A percentile compares a stretch with the other conserved stretches of the same genome.
These are phyloP conservation scores for Syngnathus acus DNA, from an alignment of 2,797 vertebrate genomes.

Conservation along the genomic window DNA sequence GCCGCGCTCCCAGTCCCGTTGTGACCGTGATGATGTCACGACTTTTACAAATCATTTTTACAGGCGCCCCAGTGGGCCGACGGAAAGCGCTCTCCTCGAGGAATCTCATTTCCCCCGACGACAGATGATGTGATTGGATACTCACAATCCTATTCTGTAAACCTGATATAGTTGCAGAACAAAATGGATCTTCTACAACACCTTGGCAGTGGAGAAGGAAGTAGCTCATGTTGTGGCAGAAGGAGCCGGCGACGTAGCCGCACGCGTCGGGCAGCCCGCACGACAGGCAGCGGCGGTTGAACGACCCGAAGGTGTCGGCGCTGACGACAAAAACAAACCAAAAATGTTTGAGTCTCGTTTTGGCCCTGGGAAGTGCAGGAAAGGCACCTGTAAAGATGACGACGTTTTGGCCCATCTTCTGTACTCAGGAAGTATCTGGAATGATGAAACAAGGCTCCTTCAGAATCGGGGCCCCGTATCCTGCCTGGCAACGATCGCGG, in stretches of 20 bases:
- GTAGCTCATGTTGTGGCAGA: conserved; percentile 80
- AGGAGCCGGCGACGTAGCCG: conserved; percentile 82
- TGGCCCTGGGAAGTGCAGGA: too few species aligned
- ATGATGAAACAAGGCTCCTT: too few species aligned
- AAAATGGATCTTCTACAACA: conserved; percentile 27
- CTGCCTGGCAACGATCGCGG: not conserved
- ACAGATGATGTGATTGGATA: not conserved
- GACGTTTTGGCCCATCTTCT: conserved; percentile 82
- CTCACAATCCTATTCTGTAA: not conserved
- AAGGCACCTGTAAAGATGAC: conserved; percentile 88
- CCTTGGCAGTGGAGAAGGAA: conserved; percentile 90
- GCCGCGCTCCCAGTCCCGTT: not conserved
- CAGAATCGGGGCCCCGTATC: not conserved
- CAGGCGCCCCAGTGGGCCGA: not conserved
- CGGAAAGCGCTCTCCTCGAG: not conserved
- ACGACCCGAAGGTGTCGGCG: conserved; percentile 83
- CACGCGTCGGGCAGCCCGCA: conserved; percentile 81
- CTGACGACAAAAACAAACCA: conserved; percentile 52
- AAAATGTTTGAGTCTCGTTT: not conserved
- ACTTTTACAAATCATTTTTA: conserved; percentile 3
- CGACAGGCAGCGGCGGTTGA: conserved; percentile 89
- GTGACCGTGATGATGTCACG: not conserved
- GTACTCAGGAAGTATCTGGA: conserved; percentile 93
- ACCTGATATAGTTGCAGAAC: too few species aligned
- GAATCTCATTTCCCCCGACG: not conserved